Base-by-base conservation (phyloP, 2,888 invertebrate species). In the Limnephilus lunatus region DNA sequence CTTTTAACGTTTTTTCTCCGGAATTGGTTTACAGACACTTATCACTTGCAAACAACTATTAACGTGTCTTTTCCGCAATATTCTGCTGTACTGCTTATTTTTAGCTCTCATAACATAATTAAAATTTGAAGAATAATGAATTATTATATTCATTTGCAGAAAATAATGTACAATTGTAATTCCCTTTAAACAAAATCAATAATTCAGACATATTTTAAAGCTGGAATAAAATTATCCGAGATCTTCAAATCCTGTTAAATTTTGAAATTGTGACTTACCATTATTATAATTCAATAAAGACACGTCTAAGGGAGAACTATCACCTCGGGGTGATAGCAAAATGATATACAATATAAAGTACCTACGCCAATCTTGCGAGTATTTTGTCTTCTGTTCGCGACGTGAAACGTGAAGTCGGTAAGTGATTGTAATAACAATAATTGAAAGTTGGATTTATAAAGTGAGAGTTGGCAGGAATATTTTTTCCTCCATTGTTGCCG, bases 401-500 rank as follows among this genome's bases (percentile, higher is more conserved):
- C 68, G 68, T 68, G 53, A 68, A 68, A 68, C 68, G 68, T 9
- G n/a, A 19, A 68, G 68, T 19, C 68, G 25, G 68, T 68, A 68
- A 68, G 25, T n/a, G 68, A 25, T 25, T 68, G 68, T 68, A 68
- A 68, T 68, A 68, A n/a, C n/a, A 68, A 68, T 68, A 68, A 68
- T 68, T 68, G 68, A 68, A 68, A 68, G 68, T 68, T 25, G 68
- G 25, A 68, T 68, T 68, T 68, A 68, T 68, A 68, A 68, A 68
- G 68, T 68, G 68, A 68, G 68, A 68, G 68, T 25, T 68, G 68
- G 68, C 9, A 68, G 68, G 25, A 68, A n/a, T 68, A 35, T 89
- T 68, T 89, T 32, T 80, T 89, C 32, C 12, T 81, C 80, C 39
- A 89, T 80, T 80, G 88, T 89, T 80, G 19, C 88, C 35, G 88